Percentiles rank a stretch among this genome's conserved stretches.
Evolutionary conservation across 2,113 vertebrate genomes (phyloP).

Genomic region (Irena cyanogastra): DNA sequence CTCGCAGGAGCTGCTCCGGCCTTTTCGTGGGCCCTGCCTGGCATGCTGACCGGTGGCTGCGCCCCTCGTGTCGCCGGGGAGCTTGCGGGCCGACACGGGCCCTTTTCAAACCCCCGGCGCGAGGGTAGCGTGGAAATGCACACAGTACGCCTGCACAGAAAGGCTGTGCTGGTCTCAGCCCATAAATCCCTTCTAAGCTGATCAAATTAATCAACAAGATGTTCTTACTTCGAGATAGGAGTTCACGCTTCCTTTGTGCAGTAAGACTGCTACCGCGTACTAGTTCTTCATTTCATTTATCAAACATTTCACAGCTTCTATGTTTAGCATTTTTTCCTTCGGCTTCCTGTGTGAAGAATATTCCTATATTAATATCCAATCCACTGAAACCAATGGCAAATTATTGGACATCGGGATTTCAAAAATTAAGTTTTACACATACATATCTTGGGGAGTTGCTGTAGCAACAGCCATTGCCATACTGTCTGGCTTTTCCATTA

Average conservation of each 20-base stretch:
- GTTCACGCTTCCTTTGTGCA: not conserved
- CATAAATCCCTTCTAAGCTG: not conserved
- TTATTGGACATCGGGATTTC: not conserved
- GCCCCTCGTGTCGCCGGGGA: rapidly evolving
- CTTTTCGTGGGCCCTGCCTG: rapidly evolving
- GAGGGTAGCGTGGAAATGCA: rapidly evolving
- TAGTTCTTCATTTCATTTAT: not conserved
- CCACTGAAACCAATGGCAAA: not conserved
- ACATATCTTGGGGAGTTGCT: not conserved
- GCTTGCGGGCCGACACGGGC: rapidly evolving
- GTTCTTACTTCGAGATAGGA: not conserved
- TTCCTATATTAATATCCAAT: not conserved
- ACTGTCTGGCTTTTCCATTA: not conserved
- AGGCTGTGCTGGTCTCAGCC: not conserved
- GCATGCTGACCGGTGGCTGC: rapidly evolving
- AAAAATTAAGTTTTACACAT: not conserved
- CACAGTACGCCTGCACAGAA: rapidly evolving
- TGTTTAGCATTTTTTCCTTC: not conserved
- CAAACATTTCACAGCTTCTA: not conserved
- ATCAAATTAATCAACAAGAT: not conserved
- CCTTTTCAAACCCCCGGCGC: not conserved
- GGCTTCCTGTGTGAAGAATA: not conserved
- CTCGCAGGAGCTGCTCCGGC: too few species aligned
- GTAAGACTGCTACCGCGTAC: not conserved
- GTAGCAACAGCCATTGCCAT: not conserved